Base-by-base conservation (phyloP, 1,140 invertebrate genomes). In the Diabrotica virgifera region DNA sequence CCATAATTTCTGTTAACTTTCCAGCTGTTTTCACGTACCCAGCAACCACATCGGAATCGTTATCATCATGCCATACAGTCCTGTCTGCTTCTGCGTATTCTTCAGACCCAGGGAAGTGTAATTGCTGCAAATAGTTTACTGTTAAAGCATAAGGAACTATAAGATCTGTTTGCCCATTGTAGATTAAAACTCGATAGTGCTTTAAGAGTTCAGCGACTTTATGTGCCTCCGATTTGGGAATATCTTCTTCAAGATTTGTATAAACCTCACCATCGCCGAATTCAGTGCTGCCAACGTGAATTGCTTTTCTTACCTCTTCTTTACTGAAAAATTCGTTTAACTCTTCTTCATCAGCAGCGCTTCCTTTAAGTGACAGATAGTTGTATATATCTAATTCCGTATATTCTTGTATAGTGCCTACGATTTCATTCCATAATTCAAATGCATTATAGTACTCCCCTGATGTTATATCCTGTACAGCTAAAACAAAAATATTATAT, bases 161-260 rank as follows among this genome's bases (percentile, higher is more conserved):
- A 56, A 95, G 88, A 77, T 95, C 93, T 55, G 94, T 78, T 76
- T 94, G 91, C 5, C 92, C 92, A 75, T 87, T 93, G 77, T 92
- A 94, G 65, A 90, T 82, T 36, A 90, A 70, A 5, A 89, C 84
- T 76, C 82, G 80, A 74, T 91, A 92, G 66, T 86, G 72, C 57
- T 74, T 86, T 70, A 82, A 86, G 0, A 96, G 78, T 62, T 89
- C 86, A 5, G 85, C 80, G 55, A 96, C 80, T 84, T 87, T 89
- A 1, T 85, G 85, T 50, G 90, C 89, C 36, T 93, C 85, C 0
- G 89, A 90, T 70, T 93, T 84, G 87, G 94, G 91, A 0, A 96
- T 83, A 81, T 97, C 94, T 24, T 82, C 75, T 55, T 87, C 84
- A 5, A 96, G 75, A 76, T 90, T 80, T 13, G 82, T 70, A 69